Evolutionary conservation across 2,888 invertebrate species (phyloP).

Genomic region (Megalurothrips usitatus): DNA sequence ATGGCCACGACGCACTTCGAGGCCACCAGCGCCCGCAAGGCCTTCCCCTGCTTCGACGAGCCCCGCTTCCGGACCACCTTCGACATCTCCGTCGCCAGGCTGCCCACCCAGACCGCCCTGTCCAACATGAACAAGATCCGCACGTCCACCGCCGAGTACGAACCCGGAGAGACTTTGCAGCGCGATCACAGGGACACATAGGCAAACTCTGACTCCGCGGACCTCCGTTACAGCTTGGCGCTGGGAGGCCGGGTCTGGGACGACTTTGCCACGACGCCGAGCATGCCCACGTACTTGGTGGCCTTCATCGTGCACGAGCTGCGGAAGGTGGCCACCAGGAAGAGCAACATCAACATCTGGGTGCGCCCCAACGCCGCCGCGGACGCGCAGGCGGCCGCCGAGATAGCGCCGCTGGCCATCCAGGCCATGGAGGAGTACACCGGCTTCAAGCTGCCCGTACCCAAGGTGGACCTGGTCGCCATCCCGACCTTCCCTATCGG

Average conservation of each 20-base stretch:
- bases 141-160: not conserved
- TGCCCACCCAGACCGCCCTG: not conserved
- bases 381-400: not conserved
- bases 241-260: not conserved
- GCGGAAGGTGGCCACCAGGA: not conserved
- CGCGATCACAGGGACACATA: not conserved
- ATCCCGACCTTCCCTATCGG: constrained; percentile 13
- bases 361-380: not conserved
- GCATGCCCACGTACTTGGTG: constrained; percentile 18
- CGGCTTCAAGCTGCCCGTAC: not conserved
- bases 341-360: not conserved
- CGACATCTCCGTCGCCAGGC: not conserved
- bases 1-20: constrained; percentile 18
- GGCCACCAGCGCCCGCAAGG: constrained; percentile 11
- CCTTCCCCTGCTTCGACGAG: constrained; percentile 19
- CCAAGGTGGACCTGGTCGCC: not conserved
- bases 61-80: constrained; percentile 5
- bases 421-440: not conserved
- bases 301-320: constrained; percentile 19
- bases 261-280: not conserved
- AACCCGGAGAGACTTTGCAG: not conserved
- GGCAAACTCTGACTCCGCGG: not conserved
- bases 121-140: constrained; percentile 14
- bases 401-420: not conserved
- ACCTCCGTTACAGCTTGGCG: not conserved